These are phyloP conservation scores for Phymatocera aterrima DNA, from an alignment of 2,888 invertebrate genomes.

Conservation along the genomic window DNA sequence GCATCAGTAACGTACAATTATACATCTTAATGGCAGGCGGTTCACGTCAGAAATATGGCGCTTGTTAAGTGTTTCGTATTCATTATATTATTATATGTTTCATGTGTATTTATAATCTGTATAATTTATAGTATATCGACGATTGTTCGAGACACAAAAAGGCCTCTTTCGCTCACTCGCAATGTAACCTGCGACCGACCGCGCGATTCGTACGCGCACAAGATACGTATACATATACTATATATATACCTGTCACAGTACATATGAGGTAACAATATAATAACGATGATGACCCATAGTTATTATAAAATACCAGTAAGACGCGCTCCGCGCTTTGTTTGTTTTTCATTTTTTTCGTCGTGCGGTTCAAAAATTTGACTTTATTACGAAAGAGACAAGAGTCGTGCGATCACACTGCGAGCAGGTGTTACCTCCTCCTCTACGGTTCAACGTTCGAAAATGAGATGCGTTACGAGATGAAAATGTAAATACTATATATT, in stretches of 20 bases:
- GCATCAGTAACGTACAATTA: slow-evolving; percentile 58
- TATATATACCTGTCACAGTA: no score
- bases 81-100: not conserved
- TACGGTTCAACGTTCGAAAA: not conserved
- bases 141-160: not conserved
- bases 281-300: not conserved
- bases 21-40: slow-evolving; percentile 60
- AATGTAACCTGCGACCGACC: no score
- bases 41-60: slow-evolving; percentile 56
- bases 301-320: not conserved
- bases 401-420: not conserved
- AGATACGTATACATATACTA: not conserved
- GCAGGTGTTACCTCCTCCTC: not conserved
- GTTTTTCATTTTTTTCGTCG: not conserved
- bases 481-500: slow-evolving; percentile 25
- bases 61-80: slow-evolving; percentile 50
- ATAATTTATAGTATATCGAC: not conserved
- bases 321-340: not conserved
- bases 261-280: not conserved
- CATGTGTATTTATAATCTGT: no score
- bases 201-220: no score
- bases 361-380: not conserved
- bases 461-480: slow-evolving; percentile 20
- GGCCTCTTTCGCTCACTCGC: not conserved
- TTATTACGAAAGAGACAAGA: not conserved